These are phyloP conservation scores for Rutilus rutilus DNA, from an alignment of 2,113 vertebrate species.

Conservation along the genomic window DNA sequence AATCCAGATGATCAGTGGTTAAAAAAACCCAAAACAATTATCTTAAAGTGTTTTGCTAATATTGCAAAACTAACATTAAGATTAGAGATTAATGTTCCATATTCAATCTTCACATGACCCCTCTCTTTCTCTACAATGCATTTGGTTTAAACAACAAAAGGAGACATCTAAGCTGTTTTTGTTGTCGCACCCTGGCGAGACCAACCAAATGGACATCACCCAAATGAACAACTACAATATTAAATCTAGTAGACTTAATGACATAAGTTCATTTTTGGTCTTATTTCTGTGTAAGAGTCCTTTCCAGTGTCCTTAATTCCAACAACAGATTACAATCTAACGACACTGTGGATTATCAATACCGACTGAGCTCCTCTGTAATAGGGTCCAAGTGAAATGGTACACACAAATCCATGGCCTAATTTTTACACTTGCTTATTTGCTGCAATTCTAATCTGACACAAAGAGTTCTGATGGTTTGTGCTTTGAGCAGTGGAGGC, in stretches of 20 bases:
- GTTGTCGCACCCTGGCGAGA: slow-evolving; percentile 16
- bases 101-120: slow-evolving; percentile 43
- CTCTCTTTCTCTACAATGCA: slow-evolving; percentile 1
- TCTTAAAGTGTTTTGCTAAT: slow-evolving; percentile 40
- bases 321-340: slow-evolving; percentile 47
- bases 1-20: slow-evolving; percentile 5
- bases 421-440: slow-evolving; percentile 49
- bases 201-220: slow-evolving; percentile 12
- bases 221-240: slow-evolving; percentile 36
- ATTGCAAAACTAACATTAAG: slow-evolving; percentile 32
- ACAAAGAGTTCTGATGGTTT: not conserved
- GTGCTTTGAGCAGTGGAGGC: not conserved
- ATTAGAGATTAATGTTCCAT: slow-evolving; percentile 47
- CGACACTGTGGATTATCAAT: slow-evolving; percentile 43
- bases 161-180: slow-evolving; percentile 44
- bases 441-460: slow-evolving; percentile 16
- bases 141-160: slow-evolving; percentile 34
- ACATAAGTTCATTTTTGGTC: slow-evolving; percentile 40
- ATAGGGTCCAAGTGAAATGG: slow-evolving; percentile 31
- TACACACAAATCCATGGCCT: slow-evolving; percentile 39
- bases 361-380: slow-evolving; percentile 15
- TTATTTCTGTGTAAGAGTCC: slow-evolving; percentile 32
- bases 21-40: slow-evolving; percentile 1
- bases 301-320: slow-evolving; percentile 45
- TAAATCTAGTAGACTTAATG: slow-evolving; percentile 33